These are phyloP conservation scores for Theocolax elegans DNA, from an alignment of 1,140 invertebrate species.

Conservation along the genomic window DNA sequence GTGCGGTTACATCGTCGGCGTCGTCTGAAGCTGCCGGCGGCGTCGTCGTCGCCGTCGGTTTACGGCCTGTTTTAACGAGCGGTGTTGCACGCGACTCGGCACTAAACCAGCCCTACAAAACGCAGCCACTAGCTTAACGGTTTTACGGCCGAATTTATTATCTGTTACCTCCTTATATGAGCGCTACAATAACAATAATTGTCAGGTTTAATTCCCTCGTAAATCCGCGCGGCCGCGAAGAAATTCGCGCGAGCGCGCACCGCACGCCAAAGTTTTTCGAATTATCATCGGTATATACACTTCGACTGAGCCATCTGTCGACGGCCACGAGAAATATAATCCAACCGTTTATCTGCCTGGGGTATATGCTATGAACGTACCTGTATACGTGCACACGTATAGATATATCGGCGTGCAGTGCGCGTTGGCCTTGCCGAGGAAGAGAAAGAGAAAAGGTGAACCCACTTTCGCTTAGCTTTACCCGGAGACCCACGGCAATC, in stretches of 20 bases:
- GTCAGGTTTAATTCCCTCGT: conserved; percentile 67
- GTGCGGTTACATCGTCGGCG: no score
- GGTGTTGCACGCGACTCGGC: conserved; percentile 66
- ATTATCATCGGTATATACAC: no score
- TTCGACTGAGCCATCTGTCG: conserved; percentile 56
- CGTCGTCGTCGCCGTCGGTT: conserved; percentile 26
- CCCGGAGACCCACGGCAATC: no score
- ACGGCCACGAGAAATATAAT: background rate
- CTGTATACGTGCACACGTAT: no score
- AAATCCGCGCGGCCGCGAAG: conserved; percentile 54
- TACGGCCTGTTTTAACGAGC: conserved; percentile 64
- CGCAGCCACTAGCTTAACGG: conserved; percentile 64
- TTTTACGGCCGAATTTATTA: conserved; percentile 69
- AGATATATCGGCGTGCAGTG: no score
- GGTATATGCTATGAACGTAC: no score
- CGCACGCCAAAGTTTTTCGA: no score
- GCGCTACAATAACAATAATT: conserved; percentile 67
- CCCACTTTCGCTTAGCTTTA: no score
- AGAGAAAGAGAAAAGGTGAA: no score
- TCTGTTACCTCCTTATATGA: conserved; percentile 68
- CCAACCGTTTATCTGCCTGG: no score
- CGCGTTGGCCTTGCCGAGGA: no score
- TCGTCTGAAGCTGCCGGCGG: background rate
- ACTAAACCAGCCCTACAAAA: conserved; percentile 67
- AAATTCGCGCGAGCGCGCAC: conserved; percentile 33